A percentile compares a stretch with the other conserved stretches of the same genome.
Evolutionary conservation across 1,140 invertebrate species (phyloP).

Genomic region (Anastatus disparis): DNA sequence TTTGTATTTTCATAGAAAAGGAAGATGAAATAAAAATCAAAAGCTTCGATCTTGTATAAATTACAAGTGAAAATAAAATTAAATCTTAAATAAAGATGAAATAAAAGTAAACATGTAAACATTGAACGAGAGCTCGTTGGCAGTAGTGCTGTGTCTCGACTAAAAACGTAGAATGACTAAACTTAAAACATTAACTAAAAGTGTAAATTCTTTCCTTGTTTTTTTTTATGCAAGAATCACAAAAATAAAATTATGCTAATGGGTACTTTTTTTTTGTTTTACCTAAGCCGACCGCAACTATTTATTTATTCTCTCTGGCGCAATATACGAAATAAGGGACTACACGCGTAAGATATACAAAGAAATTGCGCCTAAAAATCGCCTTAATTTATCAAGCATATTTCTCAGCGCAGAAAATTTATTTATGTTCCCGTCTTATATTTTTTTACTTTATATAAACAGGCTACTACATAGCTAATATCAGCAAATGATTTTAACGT

Average conservation of each 20-base stretch:
- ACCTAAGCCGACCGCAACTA: background rate
- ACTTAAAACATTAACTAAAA: conserved; percentile 20
- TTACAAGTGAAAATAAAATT: conserved; percentile 6
- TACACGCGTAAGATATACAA: conserved; percentile 18
- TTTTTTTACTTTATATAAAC: conserved; percentile 2
- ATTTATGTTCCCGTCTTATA: background rate
- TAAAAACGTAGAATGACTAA: conserved; percentile 10
- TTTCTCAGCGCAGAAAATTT: background rate
- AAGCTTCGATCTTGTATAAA: background rate
- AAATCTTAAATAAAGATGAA: conserved; percentile 5
- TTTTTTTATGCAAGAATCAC: conserved; percentile 29
- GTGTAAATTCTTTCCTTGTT: conserved; percentile 13
- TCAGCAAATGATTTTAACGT: conserved; percentile 18
- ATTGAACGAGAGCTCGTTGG: conserved; percentile 25
- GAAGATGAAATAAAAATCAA: conserved; percentile 17
- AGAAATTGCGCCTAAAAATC: conserved; percentile 20
- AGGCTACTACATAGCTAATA: conserved; percentile 7
- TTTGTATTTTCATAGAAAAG: conserved; percentile 13
- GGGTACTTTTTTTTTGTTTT: conserved; percentile 5
- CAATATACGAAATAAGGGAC: conserved; percentile 15
- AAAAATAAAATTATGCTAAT: conserved; percentile 33
- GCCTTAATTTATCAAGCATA: background rate
- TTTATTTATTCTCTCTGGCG: background rate
- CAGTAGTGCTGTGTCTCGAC: conserved; percentile 14
- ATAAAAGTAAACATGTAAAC: conserved; percentile 3